Conservation (phyloP, 2,888 invertebrate genomes). For the Agrilus mali region DNA sequence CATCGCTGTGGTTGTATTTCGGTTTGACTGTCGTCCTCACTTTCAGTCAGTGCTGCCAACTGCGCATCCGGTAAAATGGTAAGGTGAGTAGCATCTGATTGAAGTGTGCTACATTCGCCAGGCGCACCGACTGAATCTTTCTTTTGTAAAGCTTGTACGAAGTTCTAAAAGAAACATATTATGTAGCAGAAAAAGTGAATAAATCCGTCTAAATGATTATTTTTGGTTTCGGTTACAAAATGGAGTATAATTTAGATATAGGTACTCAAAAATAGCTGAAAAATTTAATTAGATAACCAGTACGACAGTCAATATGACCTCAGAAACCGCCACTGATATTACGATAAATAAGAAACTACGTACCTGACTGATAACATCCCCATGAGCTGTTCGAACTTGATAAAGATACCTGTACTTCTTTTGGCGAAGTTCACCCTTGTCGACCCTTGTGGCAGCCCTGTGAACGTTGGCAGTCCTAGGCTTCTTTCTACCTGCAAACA, state of each 20-base stretch:
- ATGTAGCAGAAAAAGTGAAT: conserved; percentile 1
- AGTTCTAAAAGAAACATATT: conserved; percentile 43
- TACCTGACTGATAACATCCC: conserved; percentile 83
- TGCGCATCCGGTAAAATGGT: conserved; percentile 60
- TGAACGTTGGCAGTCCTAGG: conserved; percentile 30
- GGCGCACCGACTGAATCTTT: conserved; percentile 37
- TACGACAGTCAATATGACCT: too few relatives aligned
- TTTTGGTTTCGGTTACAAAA: background rate
- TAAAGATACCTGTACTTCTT: conserved; percentile 78
- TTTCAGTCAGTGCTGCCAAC: conserved; percentile 43
- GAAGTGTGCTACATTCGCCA: conserved; percentile 58
- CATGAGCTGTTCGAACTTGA: conserved; percentile 79
- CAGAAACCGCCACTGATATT: too few relatives aligned
- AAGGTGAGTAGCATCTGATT: conserved; percentile 66
- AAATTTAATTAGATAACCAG: too few relatives aligned
- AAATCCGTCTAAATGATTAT: background rate
- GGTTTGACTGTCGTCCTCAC: conserved; percentile 41
- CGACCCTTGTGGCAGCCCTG: conserved; percentile 53
- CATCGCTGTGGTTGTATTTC: conserved; percentile 26
- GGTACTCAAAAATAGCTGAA: too few relatives aligned
- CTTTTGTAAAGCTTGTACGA: conserved; percentile 66
- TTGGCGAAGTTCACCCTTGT: conserved; percentile 67
- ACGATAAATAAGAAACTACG: conserved; percentile 4
- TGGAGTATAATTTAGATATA: too few relatives aligned
- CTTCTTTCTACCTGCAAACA: conserved; percentile 36